Base-by-base conservation (phyloP, 2,888 invertebrate species). In the Drosophila maculinotata region DNA sequence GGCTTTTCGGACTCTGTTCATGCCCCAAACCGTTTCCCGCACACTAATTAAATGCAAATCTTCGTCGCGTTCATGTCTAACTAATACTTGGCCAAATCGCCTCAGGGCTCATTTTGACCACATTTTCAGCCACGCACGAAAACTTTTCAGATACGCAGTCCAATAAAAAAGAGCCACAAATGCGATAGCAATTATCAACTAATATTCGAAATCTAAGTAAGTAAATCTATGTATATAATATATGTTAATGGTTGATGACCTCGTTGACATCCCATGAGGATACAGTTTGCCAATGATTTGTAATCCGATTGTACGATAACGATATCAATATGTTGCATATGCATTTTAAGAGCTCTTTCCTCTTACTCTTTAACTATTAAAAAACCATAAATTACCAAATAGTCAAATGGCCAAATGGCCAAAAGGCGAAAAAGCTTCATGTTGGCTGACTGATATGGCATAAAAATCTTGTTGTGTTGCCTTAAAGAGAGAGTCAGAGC, bases 21-120 rank as follows among this genome's bases (percentile, higher is more conserved):
- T 35, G 10, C 8, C 41, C 26, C 10, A 7, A 6, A 6, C 36
- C 15, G 30, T n/a, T 9, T 30, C 30, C 42, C 51, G 36, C 47
- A 48, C 67, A 69, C 81, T 86, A 88, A 81, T 81, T 88, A 81
- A 81, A 81, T 81, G 88, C 87, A 81, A 88, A 81, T 81, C 88
- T 86, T 64, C 67, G 67, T 63, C 58, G 66, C 69, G 39, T 52
- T 69, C 48, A 62, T 33, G 69, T 59, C 81, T 57, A 76, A 76
- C 77, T 64, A 79, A 86, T 86, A 76, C 75, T 81, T 85, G 54
- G 73, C 69, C 66, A 66, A 57, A 79, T 56, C 58, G 87, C 88
- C 80, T 45, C 39, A 65, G 72, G 88, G 66, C 84, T 69, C 69
- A 83, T 73, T 79, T 76, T 60, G 86, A 47, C 71, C 86, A 80